Conservation (phyloP, 2,113 vertebrate genomes). For the Butorides virescens region DNA sequence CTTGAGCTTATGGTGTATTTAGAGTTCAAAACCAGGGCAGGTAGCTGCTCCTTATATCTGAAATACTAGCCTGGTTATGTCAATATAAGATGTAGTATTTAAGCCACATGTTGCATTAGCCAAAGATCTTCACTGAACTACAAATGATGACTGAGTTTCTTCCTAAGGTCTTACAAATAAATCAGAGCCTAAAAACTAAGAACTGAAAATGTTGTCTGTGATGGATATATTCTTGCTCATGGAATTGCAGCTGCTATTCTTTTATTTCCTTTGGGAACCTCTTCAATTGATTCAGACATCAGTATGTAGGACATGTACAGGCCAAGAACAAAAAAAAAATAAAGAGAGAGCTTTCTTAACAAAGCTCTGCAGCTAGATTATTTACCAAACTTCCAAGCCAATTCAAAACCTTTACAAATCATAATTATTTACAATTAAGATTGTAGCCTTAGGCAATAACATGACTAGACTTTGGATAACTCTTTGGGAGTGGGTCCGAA, state of each 20-base stretch:
- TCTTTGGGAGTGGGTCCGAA: not conserved
- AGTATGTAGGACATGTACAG: not conserved
- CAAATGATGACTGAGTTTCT: not conserved
- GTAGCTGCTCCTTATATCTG: not conserved
- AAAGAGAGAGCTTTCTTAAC: not conserved
- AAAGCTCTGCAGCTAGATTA: not conserved
- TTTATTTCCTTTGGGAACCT: not conserved
- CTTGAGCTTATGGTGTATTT: not conserved
- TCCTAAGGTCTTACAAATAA: not conserved
- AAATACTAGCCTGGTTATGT: not conserved
- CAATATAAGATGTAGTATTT: not conserved
- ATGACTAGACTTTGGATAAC: not conserved
- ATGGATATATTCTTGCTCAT: not conserved
- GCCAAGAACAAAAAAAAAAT: not conserved
- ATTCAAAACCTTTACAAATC: conserved; percentile 14
- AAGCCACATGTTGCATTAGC: not conserved
- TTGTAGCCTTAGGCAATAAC: not conserved
- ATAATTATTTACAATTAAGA: not conserved
- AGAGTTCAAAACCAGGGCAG: not conserved
- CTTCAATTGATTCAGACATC: not conserved
- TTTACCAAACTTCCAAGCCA: not conserved
- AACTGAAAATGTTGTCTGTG: not conserved
- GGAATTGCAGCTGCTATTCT: not conserved
- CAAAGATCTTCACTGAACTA: not conserved
- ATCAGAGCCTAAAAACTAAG: not conserved